These are phyloP conservation scores for Percopsis omiscomaycus DNA, from an alignment of 2,797 vertebrate species.

Conservation along the genomic window DNA sequence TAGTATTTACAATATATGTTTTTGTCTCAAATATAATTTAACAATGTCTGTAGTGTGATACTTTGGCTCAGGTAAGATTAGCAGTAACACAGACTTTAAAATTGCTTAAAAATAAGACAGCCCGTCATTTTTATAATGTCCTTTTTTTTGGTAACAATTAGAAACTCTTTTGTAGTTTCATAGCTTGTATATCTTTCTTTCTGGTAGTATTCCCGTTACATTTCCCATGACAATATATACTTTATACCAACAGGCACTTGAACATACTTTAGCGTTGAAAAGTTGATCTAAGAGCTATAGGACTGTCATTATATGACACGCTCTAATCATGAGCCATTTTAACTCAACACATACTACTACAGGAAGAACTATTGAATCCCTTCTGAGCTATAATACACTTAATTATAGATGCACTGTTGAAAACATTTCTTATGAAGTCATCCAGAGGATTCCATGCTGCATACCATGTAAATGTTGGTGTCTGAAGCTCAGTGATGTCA, in stretches of 20 bases:
- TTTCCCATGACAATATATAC: too few species aligned
- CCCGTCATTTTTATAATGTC: background rate
- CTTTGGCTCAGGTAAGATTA: conserved; percentile 11
- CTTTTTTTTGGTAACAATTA: background rate
- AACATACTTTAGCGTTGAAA: conserved; percentile 11
- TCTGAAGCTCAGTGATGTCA: too few species aligned
- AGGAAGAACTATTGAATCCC: conserved; percentile 46
- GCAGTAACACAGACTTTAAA: background rate
- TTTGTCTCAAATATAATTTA: conserved; percentile 21
- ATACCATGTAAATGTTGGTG: too few species aligned
- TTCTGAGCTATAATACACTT: conserved; percentile 49
- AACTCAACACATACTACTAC: conserved; percentile 48
- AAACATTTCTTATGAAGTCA: conserved; percentile 35
- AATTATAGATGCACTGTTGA: conserved; percentile 41
- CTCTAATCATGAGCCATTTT: conserved; percentile 35
- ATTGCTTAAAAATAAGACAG: too few species aligned
- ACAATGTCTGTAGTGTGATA: conserved; percentile 4
- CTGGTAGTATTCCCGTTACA: too few species aligned
- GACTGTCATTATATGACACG: conserved; percentile 52
- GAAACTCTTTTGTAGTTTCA: background rate
- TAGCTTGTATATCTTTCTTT: too few species aligned
- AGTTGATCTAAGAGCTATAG: conserved; percentile 34
- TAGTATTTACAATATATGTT: conserved; percentile 13
- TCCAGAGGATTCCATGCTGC: background rate
- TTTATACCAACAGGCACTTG: conserved; percentile 10